Percentiles rank a stretch among this genome's conserved stretches.
Conservation (phyloP, 2,797 vertebrate genomes). For the Brachyrhaphis roseni region DNA sequence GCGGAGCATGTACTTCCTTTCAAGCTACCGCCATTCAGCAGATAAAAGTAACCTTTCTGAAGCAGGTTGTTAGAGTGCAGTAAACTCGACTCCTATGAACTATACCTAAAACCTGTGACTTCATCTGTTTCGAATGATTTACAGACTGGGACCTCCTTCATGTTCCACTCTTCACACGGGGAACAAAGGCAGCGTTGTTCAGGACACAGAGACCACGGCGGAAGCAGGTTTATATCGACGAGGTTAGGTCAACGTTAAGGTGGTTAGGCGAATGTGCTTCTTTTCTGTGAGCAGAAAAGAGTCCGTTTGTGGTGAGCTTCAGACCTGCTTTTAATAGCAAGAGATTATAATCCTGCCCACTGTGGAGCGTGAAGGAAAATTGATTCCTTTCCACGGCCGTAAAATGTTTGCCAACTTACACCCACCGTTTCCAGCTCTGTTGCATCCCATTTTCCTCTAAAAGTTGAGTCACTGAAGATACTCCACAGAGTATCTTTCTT, state of each 20-base stretch:
- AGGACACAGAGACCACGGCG: conserved; percentile 35
- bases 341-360: conserved; percentile 50
- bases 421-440: conserved; percentile 42
- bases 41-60: conserved; percentile 40
- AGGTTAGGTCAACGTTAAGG: conserved; percentile 61
- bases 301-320: conserved; percentile 36
- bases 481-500: conserved; percentile 58
- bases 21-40: conserved; percentile 24
- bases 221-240: conserved; percentile 63
- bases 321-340: conserved; percentile 39
- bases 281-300: conserved; percentile 36
- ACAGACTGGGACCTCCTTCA: conserved; percentile 60
- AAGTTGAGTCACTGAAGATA: conserved; percentile 52
- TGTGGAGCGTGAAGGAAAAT: conserved; percentile 23
- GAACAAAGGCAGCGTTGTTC: conserved; percentile 80
- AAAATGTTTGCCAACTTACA: conserved; percentile 38
- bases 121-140: conserved; percentile 75
- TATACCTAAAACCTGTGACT: conserved; percentile 68
- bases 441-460: conserved; percentile 16
- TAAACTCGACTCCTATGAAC: conserved; percentile 61
- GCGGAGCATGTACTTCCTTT: conserved; percentile 22
- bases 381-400: conserved; percentile 23
- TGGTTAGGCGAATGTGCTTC: conserved; percentile 46
- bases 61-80: conserved; percentile 42
- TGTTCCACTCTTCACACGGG: conserved; percentile 52